Percentiles rank a stretch among this genome's conserved stretches.
Conservation (phyloP, 2,797 vertebrate species). For the Pseudochaenichthys georgianus region DNA sequence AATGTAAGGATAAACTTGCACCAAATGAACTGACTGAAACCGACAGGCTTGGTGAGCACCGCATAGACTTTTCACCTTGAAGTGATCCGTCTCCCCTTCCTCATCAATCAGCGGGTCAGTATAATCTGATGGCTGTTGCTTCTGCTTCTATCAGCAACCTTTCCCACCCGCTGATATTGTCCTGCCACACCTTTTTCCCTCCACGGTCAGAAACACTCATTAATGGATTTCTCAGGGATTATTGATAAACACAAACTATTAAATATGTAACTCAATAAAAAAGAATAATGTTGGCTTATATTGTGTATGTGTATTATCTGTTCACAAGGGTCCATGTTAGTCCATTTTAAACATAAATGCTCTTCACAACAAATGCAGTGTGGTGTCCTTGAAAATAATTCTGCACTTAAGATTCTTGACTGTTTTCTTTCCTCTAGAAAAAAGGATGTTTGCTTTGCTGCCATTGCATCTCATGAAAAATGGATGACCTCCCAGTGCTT, state of each 20-base stretch:
- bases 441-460: constrained; percentile 80
- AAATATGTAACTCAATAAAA: constrained; percentile 46
- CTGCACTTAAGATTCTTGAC: constrained; percentile 59
- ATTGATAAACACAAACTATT: constrained; percentile 69
- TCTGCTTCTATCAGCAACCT: constrained; percentile 6
- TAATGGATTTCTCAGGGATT: constrained; percentile 67
- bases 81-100: constrained; percentile 4
- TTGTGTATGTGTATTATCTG: constrained; percentile 20
- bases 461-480: constrained; percentile 83
- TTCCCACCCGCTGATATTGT: not conserved
- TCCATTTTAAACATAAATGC: constrained; percentile 27
- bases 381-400: constrained; percentile 64
- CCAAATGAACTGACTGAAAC: not conserved
- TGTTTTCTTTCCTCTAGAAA: constrained; percentile 64
- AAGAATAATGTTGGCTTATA: constrained; percentile 4
- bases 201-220: constrained; percentile 50
- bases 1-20: not conserved
- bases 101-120: constrained; percentile 32
- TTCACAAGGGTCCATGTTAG: constrained; percentile 12
- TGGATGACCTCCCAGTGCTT: constrained; percentile 79
- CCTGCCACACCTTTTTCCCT: constrained; percentile 41
- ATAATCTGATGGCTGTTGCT: constrained; percentile 29
- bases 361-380: constrained; percentile 39
- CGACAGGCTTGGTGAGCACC: constrained; percentile 5
- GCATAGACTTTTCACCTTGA: constrained; percentile 31